Conservation (phyloP, 2,797 vertebrate genomes). For the Coilia nasus region DNA sequence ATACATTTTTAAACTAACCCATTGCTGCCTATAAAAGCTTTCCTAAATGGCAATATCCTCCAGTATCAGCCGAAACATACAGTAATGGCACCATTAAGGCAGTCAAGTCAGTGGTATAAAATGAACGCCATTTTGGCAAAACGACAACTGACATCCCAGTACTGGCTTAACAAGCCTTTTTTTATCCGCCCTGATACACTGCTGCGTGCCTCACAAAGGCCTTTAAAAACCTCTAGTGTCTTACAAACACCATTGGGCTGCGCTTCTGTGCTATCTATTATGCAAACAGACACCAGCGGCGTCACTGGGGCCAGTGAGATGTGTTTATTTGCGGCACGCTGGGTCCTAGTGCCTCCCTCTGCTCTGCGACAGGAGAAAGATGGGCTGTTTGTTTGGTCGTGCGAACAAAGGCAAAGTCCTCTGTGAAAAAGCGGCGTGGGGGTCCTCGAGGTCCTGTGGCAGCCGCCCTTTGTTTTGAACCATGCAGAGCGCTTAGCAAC, state of each 20-base stretch:
- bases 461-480: slow-evolving; percentile 63
- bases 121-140: background rate
- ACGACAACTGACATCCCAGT: background rate
- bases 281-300: background rate
- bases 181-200: background rate
- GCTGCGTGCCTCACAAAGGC: background rate
- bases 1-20: background rate
- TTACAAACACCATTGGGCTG: background rate
- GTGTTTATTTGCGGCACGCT: background rate
- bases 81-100: background rate
- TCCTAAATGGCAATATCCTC: background rate
- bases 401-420: slow-evolving; percentile 62
- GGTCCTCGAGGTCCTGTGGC: no score
- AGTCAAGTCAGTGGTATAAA: background rate
- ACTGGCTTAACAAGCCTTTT: background rate
- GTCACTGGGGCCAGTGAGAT: background rate
- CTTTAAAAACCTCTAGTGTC: background rate
- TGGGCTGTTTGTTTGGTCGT: slow-evolving; percentile 33
- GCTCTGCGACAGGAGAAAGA: background rate
- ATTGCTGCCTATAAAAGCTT: background rate
- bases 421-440: slow-evolving; percentile 25
- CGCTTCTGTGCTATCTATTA: background rate
- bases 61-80: background rate
- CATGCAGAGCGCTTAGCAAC: slow-evolving; percentile 64
- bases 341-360: slow-evolving; percentile 3